phyloP scores from a whole-genome alignment of 2,113 vertebrate genomes.

The Orthonyx spaldingii region DNA sequence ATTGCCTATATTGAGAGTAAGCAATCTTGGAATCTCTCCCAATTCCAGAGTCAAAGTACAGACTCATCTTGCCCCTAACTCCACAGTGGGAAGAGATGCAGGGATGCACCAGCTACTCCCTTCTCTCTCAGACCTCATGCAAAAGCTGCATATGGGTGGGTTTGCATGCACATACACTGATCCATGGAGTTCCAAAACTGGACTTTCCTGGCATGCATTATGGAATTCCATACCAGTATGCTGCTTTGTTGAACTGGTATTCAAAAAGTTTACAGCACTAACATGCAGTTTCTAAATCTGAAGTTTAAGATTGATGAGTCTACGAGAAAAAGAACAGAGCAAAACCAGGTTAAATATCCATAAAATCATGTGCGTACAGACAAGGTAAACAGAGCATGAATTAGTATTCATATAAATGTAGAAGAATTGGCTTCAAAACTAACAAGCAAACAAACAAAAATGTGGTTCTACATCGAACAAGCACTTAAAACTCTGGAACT shows the following conservation, averaged over 20 bases:
- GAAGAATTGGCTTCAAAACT: neutral
- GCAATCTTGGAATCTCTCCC: neutral
- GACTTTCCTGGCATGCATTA: neutral
- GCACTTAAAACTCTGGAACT: neutral
- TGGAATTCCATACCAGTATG: neutral
- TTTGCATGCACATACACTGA: neutral
- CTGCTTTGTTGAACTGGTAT: neutral
- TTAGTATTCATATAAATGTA: neutral
- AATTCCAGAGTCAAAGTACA: neutral
- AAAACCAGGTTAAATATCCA: neutral
- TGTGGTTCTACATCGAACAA: neutral
- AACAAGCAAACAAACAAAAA: neutral
- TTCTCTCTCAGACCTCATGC: neutral
- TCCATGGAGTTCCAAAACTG: neutral
- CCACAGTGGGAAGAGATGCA: neutral
- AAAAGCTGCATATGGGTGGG: accelerated
- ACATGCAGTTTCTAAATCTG: neutral
- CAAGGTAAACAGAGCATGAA: neutral
- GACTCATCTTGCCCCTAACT: neutral
- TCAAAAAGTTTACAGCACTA: neutral
- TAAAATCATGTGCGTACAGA: neutral
- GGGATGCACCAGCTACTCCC: neutral
- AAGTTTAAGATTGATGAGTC: neutral
- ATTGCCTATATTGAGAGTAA: neutral
- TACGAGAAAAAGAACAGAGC: neutral